Percentiles rank a stretch among this genome's conserved stretches.
Evolutionary conservation across 2,797 vertebrate genomes (phyloP).

Genomic region (Pseudochromis fuscus): DNA sequence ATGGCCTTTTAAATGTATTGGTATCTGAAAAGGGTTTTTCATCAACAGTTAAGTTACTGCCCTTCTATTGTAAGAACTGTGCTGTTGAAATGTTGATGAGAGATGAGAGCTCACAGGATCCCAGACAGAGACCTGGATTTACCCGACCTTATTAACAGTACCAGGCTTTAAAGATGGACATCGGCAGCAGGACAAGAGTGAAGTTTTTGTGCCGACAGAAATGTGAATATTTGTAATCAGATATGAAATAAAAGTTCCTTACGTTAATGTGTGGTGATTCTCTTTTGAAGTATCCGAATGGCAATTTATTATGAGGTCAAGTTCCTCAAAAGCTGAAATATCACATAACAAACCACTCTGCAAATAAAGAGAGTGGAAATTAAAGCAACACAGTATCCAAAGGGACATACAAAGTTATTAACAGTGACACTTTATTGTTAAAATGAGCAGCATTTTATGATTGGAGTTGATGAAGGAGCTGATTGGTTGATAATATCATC

Average conservation of each 20-base stretch:
- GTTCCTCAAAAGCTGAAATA: too few relatives aligned
- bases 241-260: constrained; percentile 67
- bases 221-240: constrained; percentile 50
- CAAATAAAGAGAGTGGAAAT: too few relatives aligned
- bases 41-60: not conserved
- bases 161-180: constrained; percentile 29
- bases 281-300: not conserved
- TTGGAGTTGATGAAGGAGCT: too few relatives aligned
- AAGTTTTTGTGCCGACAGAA: constrained; percentile 37
- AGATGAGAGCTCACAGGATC: not conserved
- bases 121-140: constrained; percentile 41
- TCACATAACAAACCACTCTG: too few relatives aligned
- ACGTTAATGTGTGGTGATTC: not conserved
- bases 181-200: constrained; percentile 19
- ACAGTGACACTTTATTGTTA: too few relatives aligned
- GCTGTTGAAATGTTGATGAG: not conserved
- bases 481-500: too few relatives aligned
- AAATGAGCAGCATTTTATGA: too few relatives aligned
- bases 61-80: not conserved
- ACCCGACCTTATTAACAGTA: constrained; percentile 60
- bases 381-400: too few relatives aligned
- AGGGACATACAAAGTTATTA: too few relatives aligned
- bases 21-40: not conserved
- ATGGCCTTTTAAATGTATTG: not conserved
- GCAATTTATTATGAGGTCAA: not conserved